A percentile compares a stretch with the other conserved stretches of the same genome.
Conservation (phyloP, 2,113 vertebrate genomes). For the Macquaria ambigua region DNA sequence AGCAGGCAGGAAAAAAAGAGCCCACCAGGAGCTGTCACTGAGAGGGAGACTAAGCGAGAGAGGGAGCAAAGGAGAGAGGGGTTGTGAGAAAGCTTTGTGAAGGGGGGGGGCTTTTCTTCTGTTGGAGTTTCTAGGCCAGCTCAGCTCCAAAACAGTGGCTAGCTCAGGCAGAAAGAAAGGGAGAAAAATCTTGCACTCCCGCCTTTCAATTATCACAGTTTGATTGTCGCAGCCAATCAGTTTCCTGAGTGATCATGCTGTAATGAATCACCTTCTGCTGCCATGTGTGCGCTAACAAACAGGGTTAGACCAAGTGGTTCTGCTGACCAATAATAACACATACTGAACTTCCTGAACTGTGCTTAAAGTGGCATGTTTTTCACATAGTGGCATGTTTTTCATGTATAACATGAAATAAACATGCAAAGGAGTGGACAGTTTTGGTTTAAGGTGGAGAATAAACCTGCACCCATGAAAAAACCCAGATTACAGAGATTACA, state of each 20-base stretch:
- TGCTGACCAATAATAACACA: slow-evolving; percentile 13
- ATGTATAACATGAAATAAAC: slow-evolving; percentile 17
- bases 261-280: slow-evolving; percentile 46
- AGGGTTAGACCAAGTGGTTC: not conserved
- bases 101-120: slow-evolving; percentile 61
- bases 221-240: slow-evolving; percentile 71
- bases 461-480: slow-evolving; percentile 5
- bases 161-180: slow-evolving; percentile 58
- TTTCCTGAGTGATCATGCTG: slow-evolving; percentile 39
- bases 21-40: slow-evolving; percentile 76
- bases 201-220: slow-evolving; percentile 71
- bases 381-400: not conserved
- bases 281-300: slow-evolving; percentile 13
- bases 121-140: slow-evolving; percentile 68
- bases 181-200: slow-evolving; percentile 46
- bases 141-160: slow-evolving; percentile 56
- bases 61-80: slow-evolving; percentile 66
- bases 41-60: slow-evolving; percentile 61
- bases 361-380: not conserved
- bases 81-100: slow-evolving; percentile 67
- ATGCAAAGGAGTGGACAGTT: not conserved
- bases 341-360: slow-evolving; percentile 8
- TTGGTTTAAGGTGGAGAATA: slow-evolving; percentile 6
- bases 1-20: slow-evolving; percentile 47
- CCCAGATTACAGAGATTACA: slow-evolving; percentile 47